phyloP scores from a whole-genome alignment of 35 echinoderm and acorn worm genomes.

The Antedon bifida region DNA sequence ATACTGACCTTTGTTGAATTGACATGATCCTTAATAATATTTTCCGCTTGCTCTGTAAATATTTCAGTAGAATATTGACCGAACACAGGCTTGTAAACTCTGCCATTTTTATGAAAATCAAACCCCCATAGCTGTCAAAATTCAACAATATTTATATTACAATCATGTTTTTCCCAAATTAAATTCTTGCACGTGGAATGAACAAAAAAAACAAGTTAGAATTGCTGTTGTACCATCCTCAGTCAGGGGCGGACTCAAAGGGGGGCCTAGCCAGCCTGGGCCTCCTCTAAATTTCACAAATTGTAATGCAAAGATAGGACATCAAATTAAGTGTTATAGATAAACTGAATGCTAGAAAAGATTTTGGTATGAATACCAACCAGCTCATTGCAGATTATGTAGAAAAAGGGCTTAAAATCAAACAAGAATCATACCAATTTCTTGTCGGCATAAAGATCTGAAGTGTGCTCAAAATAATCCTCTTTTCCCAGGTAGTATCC shows the following conservation, averaged over 20 bases:
- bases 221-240: no score
- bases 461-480: constrained; percentile 62
- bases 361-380: no score
- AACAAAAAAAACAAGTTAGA: background rate
- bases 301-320: no score
- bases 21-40: constrained; percentile 46
- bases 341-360: no score
- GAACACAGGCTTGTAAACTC: constrained; percentile 46
- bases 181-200: no score
- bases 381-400: no score
- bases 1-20: constrained; percentile 39
- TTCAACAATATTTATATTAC: background rate
- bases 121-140: constrained; percentile 23
- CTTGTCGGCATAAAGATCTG: background rate
- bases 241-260: no score
- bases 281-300: no score
- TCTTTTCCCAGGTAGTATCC: constrained; percentile 81
- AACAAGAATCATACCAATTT: background rate
- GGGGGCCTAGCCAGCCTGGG: no score
- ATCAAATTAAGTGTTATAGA: no score
- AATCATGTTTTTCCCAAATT: no score
- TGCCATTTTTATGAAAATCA: constrained; percentile 77
- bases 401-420: background rate
- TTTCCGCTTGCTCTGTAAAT: constrained; percentile 46
- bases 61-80: constrained; percentile 78